These are phyloP conservation scores for Labia minor DNA, from an alignment of 2,888 invertebrate genomes.

Conservation along the genomic window DNA sequence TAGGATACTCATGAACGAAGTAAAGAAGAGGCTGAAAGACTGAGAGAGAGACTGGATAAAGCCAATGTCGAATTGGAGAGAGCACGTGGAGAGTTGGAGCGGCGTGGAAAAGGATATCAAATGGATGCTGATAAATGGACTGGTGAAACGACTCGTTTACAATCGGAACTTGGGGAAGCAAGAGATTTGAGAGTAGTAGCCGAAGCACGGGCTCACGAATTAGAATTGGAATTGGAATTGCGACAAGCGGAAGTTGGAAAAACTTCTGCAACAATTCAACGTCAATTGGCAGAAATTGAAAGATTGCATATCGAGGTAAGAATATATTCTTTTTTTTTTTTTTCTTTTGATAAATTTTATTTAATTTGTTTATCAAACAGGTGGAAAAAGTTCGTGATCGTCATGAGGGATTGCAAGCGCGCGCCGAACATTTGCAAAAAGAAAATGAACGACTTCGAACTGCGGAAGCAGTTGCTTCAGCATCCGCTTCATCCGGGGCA, in stretches of 20 bases:
- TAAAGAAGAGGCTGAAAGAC: constrained; percentile 64
- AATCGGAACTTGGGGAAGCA: constrained; percentile 53
- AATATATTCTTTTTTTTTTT: too few species aligned
- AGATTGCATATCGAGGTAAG: constrained; percentile 64
- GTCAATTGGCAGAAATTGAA: constrained; percentile 68
- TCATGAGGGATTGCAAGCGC: constrained; percentile 69
- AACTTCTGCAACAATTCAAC: constrained; percentile 61
- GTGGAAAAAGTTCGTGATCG: constrained; percentile 79
- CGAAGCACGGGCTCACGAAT: constrained; percentile 64
- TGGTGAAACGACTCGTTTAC: constrained; percentile 44
- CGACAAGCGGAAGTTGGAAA: constrained; percentile 69
- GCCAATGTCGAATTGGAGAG: constrained; percentile 67
- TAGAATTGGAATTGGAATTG: constrained; percentile 67
- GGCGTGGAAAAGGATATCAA: constrained; percentile 63
- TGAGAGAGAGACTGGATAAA: constrained; percentile 69
- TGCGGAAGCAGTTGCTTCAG: constrained; percentile 44
- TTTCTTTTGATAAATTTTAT: too few species aligned
- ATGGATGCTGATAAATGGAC: constrained; percentile 58
- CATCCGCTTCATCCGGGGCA: constrained; percentile 39
- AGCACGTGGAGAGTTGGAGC: constrained; percentile 59
- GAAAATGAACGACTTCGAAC: constrained; percentile 67
- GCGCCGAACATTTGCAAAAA: constrained; percentile 54
- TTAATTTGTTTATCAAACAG: background rate
- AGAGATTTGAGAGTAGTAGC: constrained; percentile 65
- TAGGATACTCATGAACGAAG: constrained; percentile 48